Evolutionary conservation across 2,888 invertebrate genomes (phyloP).

Genomic region (Lottia scabra): DNA sequence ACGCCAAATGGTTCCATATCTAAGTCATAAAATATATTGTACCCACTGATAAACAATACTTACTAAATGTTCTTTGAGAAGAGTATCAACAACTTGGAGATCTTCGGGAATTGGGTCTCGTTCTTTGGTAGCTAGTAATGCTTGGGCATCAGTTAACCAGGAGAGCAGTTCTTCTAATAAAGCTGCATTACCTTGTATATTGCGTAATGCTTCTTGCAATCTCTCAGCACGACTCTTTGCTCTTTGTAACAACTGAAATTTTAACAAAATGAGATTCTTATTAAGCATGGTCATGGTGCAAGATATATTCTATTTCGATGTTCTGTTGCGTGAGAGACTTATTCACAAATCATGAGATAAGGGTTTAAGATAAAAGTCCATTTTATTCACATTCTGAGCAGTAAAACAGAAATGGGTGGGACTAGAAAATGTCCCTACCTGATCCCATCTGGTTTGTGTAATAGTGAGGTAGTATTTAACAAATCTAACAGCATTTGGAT

Average conservation of each 20-base stretch:
- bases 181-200: conserved; percentile 65
- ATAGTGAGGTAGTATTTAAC: conserved; percentile 69
- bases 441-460: conserved; percentile 68
- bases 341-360: too few species aligned
- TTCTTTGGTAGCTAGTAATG: conserved; percentile 65
- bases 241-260: conserved; percentile 44
- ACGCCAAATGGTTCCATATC: too few species aligned
- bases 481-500: conserved; percentile 67
- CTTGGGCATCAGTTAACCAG: conserved; percentile 67
- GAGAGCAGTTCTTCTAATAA: conserved; percentile 65
- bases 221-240: conserved; percentile 57
- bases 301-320: too few species aligned
- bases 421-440: conserved; percentile 43
- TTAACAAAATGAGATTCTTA: too few species aligned
- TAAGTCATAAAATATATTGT: too few species aligned
- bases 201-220: conserved; percentile 62
- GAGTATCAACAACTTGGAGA: conserved; percentile 64
- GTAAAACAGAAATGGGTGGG: not conserved
- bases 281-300: too few species aligned
- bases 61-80: conserved; percentile 65
- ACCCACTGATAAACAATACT: conserved; percentile 13
- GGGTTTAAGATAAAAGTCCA: not conserved
- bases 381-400: not conserved
- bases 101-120: conserved; percentile 66
- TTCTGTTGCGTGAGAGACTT: too few species aligned